Evolutionary conservation across 2,888 invertebrate species (phyloP), one percentile per base, ranked within the genome.

Genomic region (Epinotia bilunana): DNA sequence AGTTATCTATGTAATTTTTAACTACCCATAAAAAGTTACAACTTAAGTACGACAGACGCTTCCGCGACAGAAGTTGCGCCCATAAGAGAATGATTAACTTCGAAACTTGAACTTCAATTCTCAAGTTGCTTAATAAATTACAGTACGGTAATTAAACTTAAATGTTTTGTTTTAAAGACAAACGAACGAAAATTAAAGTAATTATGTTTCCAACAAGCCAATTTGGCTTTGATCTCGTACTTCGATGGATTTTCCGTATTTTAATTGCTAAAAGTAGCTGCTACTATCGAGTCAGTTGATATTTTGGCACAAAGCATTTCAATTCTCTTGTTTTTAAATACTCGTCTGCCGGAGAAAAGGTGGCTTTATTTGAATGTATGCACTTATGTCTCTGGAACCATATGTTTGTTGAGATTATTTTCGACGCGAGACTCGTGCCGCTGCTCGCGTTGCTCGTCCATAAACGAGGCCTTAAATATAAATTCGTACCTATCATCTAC

Each of bases 41-140:
- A 53, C n/a, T 53, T 53, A n/a, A 39, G 39, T 5, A n/a, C 53
- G n/a, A 53, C 53, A 53, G 57, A 12, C 18, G 20, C 57, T 57
- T 57, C 57, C 20, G 3, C 18, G 20, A 12, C 57, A 57, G 20
- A 61, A 61, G 61, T 33, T 61, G n/a, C 33, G 16, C 16, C 11
- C 33, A 33, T 61, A 33, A 16, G 33, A 61, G 28, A 61, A 61
- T 61, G 33, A 13, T 33, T 49, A 23, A 63, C 71, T 70, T 20
- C n/a, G 72, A 46, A 72, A 72, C 43, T 64, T 4, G 2, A 61
- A 61, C 16, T 16, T 61, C n/a, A 23, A 61, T 28, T 63, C 43
- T 28, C 57, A 63, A 72, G 64, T 72, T 64, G 46, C n/a, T 64
- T 18, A 23, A 58, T 72, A 64, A 64, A 72, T 72, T 72, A 72